Evolutionary conservation across 2,888 invertebrate genomes (phyloP).

Genomic region (Xanthorhoe designata): DNA sequence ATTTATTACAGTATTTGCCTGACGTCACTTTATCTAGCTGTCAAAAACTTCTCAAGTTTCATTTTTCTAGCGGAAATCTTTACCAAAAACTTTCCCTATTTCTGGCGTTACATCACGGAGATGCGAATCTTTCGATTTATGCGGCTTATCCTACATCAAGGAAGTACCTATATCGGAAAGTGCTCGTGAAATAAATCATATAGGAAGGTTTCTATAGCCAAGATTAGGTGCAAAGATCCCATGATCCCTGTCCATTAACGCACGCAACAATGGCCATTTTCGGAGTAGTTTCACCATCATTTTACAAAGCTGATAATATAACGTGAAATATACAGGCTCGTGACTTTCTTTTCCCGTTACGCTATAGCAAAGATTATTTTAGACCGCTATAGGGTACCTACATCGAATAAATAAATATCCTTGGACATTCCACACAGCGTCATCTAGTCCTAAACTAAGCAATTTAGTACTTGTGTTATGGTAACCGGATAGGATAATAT

Average conservation of each 20-base stretch:
- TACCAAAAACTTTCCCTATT: constrained; percentile 23
- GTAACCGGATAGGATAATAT: too few relatives aligned
- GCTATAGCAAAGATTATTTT: too few relatives aligned
- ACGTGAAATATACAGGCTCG: background rate
- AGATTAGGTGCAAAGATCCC: constrained; percentile 42
- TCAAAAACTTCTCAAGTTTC: constrained; percentile 2
- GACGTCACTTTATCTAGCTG: background rate
- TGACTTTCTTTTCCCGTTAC: background rate
- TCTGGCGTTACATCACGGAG: constrained; percentile 24
- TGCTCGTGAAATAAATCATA: constrained; percentile 64
- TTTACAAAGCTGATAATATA: background rate
- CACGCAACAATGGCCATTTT: background rate
- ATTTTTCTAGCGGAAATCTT: constrained; percentile 14
- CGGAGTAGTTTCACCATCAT: background rate
- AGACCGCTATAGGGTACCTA: too few relatives aligned
- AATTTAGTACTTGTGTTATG: too few relatives aligned
- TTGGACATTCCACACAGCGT: too few relatives aligned
- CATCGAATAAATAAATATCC: too few relatives aligned
- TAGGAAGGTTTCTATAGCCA: constrained; percentile 44
- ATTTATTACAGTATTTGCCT: background rate
- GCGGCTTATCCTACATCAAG: constrained; percentile 39
- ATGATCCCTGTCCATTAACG: constrained; percentile 2
- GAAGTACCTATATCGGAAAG: constrained; percentile 32
- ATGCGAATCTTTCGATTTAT: constrained; percentile 34
- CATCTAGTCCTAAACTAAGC: too few relatives aligned